Base-by-base conservation (phyloP, 2,113 vertebrate species). In the Dendropsophus ebraccatus region DNA sequence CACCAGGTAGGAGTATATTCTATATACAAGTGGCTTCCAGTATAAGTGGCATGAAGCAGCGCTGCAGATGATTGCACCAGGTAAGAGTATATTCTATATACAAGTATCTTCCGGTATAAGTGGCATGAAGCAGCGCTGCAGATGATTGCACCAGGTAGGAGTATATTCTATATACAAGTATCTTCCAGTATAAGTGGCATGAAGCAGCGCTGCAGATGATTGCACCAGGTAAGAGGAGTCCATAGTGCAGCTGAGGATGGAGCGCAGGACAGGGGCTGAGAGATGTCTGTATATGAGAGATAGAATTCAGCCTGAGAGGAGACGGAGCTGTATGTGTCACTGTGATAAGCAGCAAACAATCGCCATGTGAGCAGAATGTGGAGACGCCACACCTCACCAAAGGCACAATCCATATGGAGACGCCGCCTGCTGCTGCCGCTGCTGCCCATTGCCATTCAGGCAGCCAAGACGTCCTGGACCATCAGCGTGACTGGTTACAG, bases 341-440 rank as follows among this genome's bases (percentile, higher is more conserved):
- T 41, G 77, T 37, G 77, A 80, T 80, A 80, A 80, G 49, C 35
- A 4, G 32, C 7, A 2, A 72, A 72, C 69, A 72, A 72, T 72
- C 19, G 2, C 3, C 17, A 41, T 41, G 6, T 23, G 69, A 72
- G 67, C 16, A 70, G 67, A 35, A 37, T 17, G 16, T 67, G 28
- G 12, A 67, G 25, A 21, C 41, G 41, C 41, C 69, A n/a, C 17
- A 72, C 11, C 62, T 28, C 14, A 4, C 60, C 60, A 62, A 1
- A 62, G 12, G 23, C 25, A 67, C 62, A 67, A 32, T 14, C 62
- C n/a, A 12, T 17, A 67, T 5, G 28, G 32, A 32, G 30, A 32
- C 30, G 17, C 28, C 58, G 11, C 7, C 9, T 62, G 58, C n/a
- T 10, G 58, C 12, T 21, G 25, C n/a, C n/a, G n/a, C n/a, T n/a